A percentile compares a stretch with the other conserved stretches of the same genome.
Evolutionary conservation across 2,888 invertebrate genomes (phyloP).

Genomic region (Pristionchus arcanus): DNA sequence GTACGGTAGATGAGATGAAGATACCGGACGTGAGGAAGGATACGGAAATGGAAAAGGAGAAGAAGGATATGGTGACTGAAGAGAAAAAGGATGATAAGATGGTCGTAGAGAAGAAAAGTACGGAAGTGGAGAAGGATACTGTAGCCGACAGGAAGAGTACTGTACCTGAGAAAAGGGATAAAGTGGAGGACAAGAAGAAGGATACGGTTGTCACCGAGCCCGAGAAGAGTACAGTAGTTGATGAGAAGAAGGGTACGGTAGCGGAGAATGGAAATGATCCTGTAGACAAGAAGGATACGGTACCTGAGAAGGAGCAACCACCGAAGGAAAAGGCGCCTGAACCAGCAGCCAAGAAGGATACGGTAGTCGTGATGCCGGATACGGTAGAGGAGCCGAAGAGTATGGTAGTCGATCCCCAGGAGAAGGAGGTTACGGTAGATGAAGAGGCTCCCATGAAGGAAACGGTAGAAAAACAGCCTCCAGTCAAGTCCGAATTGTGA

Average conservation of each 20-base stretch:
- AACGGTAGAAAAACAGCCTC: neutral
- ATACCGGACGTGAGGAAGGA: too few species aligned
- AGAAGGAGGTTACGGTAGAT: neutral
- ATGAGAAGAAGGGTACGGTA: neutral
- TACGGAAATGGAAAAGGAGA: too few species aligned
- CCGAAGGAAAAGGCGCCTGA: conserved; percentile 3
- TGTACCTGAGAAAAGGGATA: neutral
- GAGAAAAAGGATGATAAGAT: neutral
- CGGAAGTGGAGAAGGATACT: conserved; percentile 7
- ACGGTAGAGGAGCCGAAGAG: conserved; percentile 15
- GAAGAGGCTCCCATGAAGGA: neutral
- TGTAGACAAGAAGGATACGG: conserved; percentile 1
- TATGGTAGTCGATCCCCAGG: neutral
- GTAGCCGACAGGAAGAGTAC: neutral
- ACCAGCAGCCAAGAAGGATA: conserved; percentile 14
- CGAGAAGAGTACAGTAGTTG: conserved; percentile 10
- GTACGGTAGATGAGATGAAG: too few species aligned
- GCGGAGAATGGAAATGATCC: neutral
- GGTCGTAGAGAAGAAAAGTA: neutral
- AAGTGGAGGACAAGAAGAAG: neutral
- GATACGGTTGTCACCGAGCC: too few species aligned
- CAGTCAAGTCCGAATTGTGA: conserved; percentile 34
- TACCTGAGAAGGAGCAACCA: neutral
- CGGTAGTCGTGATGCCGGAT: neutral
- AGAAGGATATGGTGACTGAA: too few species aligned